phyloP scores from a whole-genome alignment of 1,140 invertebrate genomes.

The Tetraneura akinire region DNA sequence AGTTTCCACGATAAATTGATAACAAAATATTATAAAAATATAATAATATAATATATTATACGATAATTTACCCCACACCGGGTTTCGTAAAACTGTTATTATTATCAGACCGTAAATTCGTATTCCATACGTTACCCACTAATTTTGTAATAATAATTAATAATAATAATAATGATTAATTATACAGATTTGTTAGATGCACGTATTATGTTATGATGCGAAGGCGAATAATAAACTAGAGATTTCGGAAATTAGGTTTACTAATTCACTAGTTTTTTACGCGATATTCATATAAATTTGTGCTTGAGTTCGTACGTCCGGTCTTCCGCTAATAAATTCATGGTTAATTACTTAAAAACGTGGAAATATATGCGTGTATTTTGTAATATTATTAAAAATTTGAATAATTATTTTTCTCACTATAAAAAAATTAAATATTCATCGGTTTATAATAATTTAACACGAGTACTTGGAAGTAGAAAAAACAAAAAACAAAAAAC shows the following conservation, averaged over 20 bases:
- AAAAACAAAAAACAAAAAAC: too few relatives aligned
- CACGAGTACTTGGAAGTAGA: too few relatives aligned
- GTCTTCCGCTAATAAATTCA: too few relatives aligned
- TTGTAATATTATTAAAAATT: too few relatives aligned
- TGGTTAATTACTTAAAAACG: not conserved
- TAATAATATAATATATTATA: too few relatives aligned
- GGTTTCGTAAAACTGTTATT: not conserved
- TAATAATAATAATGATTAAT: not conserved
- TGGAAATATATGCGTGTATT: not conserved
- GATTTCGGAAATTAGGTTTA: not conserved
- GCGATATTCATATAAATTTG: not conserved
- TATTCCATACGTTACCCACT: too few relatives aligned
- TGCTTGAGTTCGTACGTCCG: not conserved
- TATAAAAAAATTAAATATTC: too few relatives aligned
- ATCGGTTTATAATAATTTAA: too few relatives aligned
- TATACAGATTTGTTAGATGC: not conserved
- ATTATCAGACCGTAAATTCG: conserved; percentile 15
- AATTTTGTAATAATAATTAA: not conserved
- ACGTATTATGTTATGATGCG: not conserved
- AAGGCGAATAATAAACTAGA: not conserved
- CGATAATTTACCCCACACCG: too few relatives aligned
- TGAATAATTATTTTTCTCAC: too few relatives aligned
- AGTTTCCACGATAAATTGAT: not conserved
- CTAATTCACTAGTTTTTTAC: not conserved
- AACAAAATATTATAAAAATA: too few relatives aligned